These are phyloP conservation scores for Ceuthmochares aereus DNA, from an alignment of 2,113 vertebrate species.

Conservation along the genomic window DNA sequence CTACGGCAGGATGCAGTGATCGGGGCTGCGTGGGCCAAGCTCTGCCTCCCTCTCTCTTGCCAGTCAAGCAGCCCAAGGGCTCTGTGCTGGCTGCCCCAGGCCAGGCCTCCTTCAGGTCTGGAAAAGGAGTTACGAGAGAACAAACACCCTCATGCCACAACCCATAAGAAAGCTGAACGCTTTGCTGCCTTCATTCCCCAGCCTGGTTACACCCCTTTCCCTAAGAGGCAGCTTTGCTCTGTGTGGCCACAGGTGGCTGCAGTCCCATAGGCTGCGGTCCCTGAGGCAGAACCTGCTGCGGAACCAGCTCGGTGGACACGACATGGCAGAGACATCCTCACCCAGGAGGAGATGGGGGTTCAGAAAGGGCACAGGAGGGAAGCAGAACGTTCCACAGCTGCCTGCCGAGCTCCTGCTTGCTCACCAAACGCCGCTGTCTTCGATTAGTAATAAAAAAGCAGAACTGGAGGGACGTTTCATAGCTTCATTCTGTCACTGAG, in stretches of 20 bases:
- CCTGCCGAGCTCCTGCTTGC: not conserved
- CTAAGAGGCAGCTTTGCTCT: not conserved
- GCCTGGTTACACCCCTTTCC: not conserved
- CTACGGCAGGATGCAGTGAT: not conserved
- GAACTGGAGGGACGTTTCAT: not conserved
- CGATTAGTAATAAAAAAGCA: not conserved
- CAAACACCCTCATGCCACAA: not conserved
- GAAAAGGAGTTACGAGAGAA: not conserved
- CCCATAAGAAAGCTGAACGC: rapidly evolving
- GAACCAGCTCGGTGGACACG: not conserved
- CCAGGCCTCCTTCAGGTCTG: not conserved
- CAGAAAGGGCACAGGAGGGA: not conserved
- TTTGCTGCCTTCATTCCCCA: not conserved
- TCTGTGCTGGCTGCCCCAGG: not conserved
- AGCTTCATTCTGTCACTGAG: not conserved
- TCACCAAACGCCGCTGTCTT: not conserved
- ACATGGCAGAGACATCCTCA: not conserved
- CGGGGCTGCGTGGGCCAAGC: not conserved
- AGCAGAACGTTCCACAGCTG: not conserved
- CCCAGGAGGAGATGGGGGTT: not conserved
- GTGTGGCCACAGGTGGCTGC: not conserved
- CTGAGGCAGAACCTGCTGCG: not conserved
- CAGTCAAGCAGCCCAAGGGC: not conserved
- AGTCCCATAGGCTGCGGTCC: not conserved
- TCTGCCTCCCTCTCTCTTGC: not conserved